These are phyloP conservation scores for Euzophera pinguis DNA, from an alignment of 2,888 invertebrate species.

Conservation along the genomic window DNA sequence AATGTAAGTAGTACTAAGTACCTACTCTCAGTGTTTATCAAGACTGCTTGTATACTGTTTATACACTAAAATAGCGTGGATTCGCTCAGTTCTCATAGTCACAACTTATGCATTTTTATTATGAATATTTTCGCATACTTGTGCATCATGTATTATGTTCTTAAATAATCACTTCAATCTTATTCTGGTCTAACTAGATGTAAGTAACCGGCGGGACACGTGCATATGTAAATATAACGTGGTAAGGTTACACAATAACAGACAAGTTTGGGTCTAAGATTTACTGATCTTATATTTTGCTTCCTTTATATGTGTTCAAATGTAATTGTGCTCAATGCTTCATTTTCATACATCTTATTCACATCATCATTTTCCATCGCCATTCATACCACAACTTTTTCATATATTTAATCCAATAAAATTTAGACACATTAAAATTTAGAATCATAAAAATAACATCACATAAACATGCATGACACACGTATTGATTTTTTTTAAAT, in stretches of 20 bases:
- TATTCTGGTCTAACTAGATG: slow-evolving; percentile 57
- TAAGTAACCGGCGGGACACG: slow-evolving; percentile 36
- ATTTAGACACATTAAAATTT: too few relatives aligned
- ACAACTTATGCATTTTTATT: slow-evolving; percentile 77
- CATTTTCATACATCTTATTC: slow-evolving; percentile 20
- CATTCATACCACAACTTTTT: not conserved
- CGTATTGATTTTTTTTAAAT: too few relatives aligned
- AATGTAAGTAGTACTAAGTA: slow-evolving; percentile 72
- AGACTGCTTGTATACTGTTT: slow-evolving; percentile 79
- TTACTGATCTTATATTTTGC: slow-evolving; percentile 48
- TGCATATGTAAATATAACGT: slow-evolving; percentile 15
- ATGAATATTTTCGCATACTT: slow-evolving; percentile 66
- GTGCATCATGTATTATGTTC: slow-evolving; percentile 49
- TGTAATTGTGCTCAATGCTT: slow-evolving; percentile 67
- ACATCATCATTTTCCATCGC: not conserved
- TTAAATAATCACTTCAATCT: slow-evolving; percentile 44
- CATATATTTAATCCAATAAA: not conserved
- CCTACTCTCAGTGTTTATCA: slow-evolving; percentile 77
- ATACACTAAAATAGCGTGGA: slow-evolving; percentile 61
- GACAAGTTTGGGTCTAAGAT: slow-evolving; percentile 17
- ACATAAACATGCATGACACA: too few relatives aligned
- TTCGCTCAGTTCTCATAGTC: slow-evolving; percentile 65
- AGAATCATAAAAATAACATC: too few relatives aligned
- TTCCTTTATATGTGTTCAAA: slow-evolving; percentile 71
- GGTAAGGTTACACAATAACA: slow-evolving; percentile 7